Conservation (phyloP, 2,797 vertebrate species). For the Brachyrhaphis roseni region DNA sequence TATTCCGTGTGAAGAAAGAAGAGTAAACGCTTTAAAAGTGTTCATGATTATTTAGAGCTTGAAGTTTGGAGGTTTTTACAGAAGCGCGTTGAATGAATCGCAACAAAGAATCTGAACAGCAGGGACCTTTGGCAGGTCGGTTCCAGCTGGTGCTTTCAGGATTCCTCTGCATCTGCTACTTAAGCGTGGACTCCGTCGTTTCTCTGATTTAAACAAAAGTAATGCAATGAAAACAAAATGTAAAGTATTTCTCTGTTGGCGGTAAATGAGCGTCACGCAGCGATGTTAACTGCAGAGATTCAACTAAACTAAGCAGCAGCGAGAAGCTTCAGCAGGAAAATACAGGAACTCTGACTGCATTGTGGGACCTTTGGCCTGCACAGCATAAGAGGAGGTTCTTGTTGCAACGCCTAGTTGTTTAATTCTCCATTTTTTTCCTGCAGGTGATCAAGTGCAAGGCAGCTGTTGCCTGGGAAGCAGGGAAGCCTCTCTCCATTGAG, state of each 20-base stretch:
- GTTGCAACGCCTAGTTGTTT: background rate
- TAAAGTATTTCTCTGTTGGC: background rate
- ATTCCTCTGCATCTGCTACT: too few relatives aligned
- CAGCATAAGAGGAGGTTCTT: background rate
- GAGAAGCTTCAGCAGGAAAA: background rate
- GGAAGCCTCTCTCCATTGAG: constrained; percentile 91
- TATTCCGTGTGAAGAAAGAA: too few relatives aligned
- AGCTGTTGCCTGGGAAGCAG: constrained; percentile 93
- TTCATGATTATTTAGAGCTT: rapidly evolving
- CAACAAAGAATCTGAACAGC: constrained; percentile 16
- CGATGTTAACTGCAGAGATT: background rate
- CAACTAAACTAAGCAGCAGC: background rate
- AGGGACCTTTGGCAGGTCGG: background rate
- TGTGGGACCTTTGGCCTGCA: background rate
- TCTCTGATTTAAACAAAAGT: background rate
- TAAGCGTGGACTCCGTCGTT: background rate
- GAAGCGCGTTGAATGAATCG: constrained; percentile 3
- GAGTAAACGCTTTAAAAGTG: background rate
- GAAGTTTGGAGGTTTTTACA: background rate
- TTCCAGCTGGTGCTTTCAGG: too few relatives aligned
- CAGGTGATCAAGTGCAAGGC: constrained; percentile 97
- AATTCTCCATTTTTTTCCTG: background rate
- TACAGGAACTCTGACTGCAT: background rate
- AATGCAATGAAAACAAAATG: background rate
- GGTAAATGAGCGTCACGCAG: too few relatives aligned